A percentile compares a stretch with the other conserved stretches of the same genome.
phyloP scores from a whole-genome alignment of 2,797 vertebrate genomes.

The Salarias fasciatus region DNA sequence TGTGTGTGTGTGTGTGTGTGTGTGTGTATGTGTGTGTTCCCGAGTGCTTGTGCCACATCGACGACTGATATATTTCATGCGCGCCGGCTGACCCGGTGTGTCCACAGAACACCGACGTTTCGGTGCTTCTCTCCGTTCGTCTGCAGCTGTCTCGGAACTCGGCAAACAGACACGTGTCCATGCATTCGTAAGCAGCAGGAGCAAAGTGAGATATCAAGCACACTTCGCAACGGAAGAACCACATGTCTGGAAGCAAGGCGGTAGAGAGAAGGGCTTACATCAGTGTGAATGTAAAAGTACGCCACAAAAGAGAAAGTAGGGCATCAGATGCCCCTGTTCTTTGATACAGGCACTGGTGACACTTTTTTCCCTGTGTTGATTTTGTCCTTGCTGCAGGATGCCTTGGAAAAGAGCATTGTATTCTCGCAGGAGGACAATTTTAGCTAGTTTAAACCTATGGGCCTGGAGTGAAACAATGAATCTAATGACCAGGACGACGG shows the following conservation, averaged over 20 bases:
- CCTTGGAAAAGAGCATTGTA: slow-evolving; percentile 56
- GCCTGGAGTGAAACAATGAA: slow-evolving; percentile 57
- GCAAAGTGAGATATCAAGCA: slow-evolving; percentile 41
- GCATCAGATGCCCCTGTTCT: slow-evolving; percentile 72
- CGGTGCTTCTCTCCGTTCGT: slow-evolving; percentile 47
- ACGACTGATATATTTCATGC: slow-evolving; percentile 74
- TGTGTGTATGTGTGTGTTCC: slow-evolving; percentile 64
- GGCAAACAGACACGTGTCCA: slow-evolving; percentile 2
- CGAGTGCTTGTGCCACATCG: slow-evolving; percentile 61
- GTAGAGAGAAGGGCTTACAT: slow-evolving; percentile 37
- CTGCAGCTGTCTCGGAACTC: slow-evolving; percentile 37
- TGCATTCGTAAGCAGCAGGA: slow-evolving; percentile 14
- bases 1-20: slow-evolving; percentile 65
- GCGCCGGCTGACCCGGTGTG: slow-evolving; percentile 72
- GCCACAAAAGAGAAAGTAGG: slow-evolving; percentile 64
- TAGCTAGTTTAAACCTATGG: slow-evolving; percentile 65
- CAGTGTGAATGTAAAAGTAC: slow-evolving; percentile 36
- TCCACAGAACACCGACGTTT: slow-evolving; percentile 48
- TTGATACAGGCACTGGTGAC: slow-evolving; percentile 52
- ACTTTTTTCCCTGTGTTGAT: slow-evolving; percentile 69
- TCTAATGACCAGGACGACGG: slow-evolving; percentile 59
- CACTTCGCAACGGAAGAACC: slow-evolving; percentile 20
- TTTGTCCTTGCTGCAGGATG: slow-evolving; percentile 80
- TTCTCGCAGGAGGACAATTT: slow-evolving; percentile 74
- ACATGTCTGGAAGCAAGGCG: slow-evolving; percentile 21